Evolutionary conservation across 2,797 vertebrate genomes (phyloP).

Genomic region (Enteromius argenteus): DNA sequence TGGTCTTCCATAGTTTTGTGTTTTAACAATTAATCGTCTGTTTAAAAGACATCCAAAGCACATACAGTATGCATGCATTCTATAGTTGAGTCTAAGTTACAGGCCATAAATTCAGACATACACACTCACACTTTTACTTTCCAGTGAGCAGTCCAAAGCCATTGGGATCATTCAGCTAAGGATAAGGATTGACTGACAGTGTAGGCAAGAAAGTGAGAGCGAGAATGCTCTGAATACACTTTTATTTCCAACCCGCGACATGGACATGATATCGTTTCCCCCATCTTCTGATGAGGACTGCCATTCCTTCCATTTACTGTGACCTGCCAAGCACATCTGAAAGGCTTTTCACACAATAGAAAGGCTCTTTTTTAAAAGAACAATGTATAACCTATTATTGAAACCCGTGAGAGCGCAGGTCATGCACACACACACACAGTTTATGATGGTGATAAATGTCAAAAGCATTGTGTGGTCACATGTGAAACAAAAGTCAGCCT

Average conservation of each 20-base stretch:
- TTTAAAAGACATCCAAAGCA: background rate
- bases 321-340: slow-evolving; percentile 77
- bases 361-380: slow-evolving; percentile 72
- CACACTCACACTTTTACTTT: slow-evolving; percentile 11
- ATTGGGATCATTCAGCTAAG: slow-evolving; percentile 1
- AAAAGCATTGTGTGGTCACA: slow-evolving; percentile 40
- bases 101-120: slow-evolving; percentile 2
- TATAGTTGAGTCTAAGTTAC: slow-evolving; percentile 5
- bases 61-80: slow-evolving; percentile 1
- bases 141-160: slow-evolving; percentile 24
- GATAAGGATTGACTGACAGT: slow-evolving; percentile 37
- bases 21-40: background rate
- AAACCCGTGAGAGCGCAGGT: slow-evolving; percentile 70
- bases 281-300: slow-evolving; percentile 76
- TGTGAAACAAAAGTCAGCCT: slow-evolving; percentile 5
- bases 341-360: slow-evolving; percentile 75
- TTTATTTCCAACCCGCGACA: slow-evolving; percentile 59
- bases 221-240: slow-evolving; percentile 21
- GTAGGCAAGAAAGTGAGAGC: slow-evolving; percentile 2
- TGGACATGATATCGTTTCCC: slow-evolving; percentile 75
- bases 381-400: slow-evolving; percentile 68
- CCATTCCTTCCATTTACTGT: slow-evolving; percentile 65
- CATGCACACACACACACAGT: slow-evolving; percentile 74
- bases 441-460: slow-evolving; percentile 56
- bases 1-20: background rate